Base-by-base conservation (phyloP, 2,113 vertebrate species). In the Crypturellus undulatus region DNA sequence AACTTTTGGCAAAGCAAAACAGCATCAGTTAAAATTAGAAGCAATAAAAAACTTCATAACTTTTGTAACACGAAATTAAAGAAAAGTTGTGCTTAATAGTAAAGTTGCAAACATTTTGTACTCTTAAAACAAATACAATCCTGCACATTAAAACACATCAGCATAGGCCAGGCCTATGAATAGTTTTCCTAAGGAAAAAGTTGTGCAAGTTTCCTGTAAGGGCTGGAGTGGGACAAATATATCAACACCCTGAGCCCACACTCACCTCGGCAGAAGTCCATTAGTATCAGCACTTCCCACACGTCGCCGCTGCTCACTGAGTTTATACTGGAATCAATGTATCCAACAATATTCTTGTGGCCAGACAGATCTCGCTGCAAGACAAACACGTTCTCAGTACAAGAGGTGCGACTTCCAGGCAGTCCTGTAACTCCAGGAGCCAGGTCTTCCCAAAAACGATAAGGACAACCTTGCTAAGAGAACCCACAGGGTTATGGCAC, bases 201-300 rank as follows among this genome's bases (percentile, higher is more conserved):
- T 4, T 49, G 32, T 38, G 40, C 52, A 88, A 64, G 54, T 8
- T 76, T 21, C 49, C 75, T 63, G 13, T 1, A 36, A 52, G 60
- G 3, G 2, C 7, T 0, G 12, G 34, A 65, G n/a, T 19, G 14
- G 16, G 54, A 17, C 51, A 72, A 45, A 38, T 2, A 51, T 30
- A 28, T 7, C 16, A 40, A 19, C 1, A 28, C 8, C 0, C 0
- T 30, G 45, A 79, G 65, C 47, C 26, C 30, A 42, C 32, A 96
- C 98, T 98, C 96, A 99, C 99, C 99, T 97, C 99, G 97, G 96
- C 99, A 99, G 97, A 98, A 99, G 96, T 99, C 99, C 99, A 99
- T 99, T 42, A 99, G 97, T 92, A 99, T 99, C 84, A 99, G 98
- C 90, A 99, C 99, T 85, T 99, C 99, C 99, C 99, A 99, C 14